Percentiles rank a stretch among this genome's conserved stretches.
These are phyloP conservation scores for Drosophila dunni DNA, from an alignment of 1,140 invertebrate genomes.

Conservation along the genomic window DNA sequence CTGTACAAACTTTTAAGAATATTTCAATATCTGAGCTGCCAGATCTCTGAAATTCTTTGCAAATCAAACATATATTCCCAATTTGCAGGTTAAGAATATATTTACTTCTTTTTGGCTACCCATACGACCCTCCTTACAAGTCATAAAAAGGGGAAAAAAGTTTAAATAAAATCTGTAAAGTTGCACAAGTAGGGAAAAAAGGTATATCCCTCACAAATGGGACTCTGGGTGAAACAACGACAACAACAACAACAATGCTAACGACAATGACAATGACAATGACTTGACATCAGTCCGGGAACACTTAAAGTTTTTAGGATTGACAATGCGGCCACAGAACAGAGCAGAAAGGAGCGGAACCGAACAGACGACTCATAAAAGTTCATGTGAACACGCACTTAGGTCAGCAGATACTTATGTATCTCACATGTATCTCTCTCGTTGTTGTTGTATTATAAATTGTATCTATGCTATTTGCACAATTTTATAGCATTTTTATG, in stretches of 20 bases:
- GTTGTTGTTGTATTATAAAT: constrained; percentile 23
- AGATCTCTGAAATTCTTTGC: too few relatives aligned
- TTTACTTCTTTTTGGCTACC: too few relatives aligned
- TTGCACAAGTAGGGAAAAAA: constrained; percentile 30
- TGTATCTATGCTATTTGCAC: constrained; percentile 66
- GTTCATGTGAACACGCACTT: constrained; percentile 35
- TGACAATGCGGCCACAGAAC: constrained; percentile 38
- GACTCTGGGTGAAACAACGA: constrained; percentile 47
- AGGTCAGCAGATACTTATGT: constrained; percentile 34
- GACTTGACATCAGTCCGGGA: constrained; percentile 32
- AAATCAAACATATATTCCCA: too few relatives aligned
- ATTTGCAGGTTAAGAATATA: too few relatives aligned
- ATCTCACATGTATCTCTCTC: constrained; percentile 43
- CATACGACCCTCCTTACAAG: too few relatives aligned
- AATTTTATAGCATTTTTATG: constrained; percentile 81
- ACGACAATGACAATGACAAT: constrained; percentile 35
- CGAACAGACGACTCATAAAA: constrained; percentile 41
- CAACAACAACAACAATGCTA: constrained; percentile 32
- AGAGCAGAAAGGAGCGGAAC: too few relatives aligned
- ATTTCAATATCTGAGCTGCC: too few relatives aligned
- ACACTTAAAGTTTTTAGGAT: constrained; percentile 44
- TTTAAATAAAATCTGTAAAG: constrained; percentile 66
- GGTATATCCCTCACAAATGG: constrained; percentile 48
- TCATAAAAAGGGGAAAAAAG: constrained; percentile 24
- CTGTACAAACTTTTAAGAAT: too few relatives aligned